Base-by-base conservation (phyloP, 2,113 vertebrate genomes). In the Tragelaphus scriptus region DNA sequence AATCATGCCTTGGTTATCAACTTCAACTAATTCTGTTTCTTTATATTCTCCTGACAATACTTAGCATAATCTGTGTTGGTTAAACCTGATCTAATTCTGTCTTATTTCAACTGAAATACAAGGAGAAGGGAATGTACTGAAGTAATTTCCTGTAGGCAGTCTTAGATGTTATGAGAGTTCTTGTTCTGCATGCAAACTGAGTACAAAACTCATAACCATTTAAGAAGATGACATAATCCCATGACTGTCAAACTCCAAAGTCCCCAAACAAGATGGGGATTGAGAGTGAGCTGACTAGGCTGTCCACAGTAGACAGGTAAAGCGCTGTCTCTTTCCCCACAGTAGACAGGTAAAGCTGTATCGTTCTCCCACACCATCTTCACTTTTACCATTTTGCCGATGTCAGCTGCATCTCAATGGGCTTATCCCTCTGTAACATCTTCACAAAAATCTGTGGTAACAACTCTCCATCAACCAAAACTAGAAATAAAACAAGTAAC, bases 401-500 rank as follows among this genome's bases (percentile, higher is more conserved):
- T 0, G 99, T 99, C 97, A 99, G 99, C 98, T 99, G 99, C 99
- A 99, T 99, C 99, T 99, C 99, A 97, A 99, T 99, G 88, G 99
- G 99, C 97, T 99, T 99, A 99, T 99, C 99, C 98, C 99, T 99
- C 98, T 99, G 99, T 99, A 99, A 99, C 99, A 99, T 99, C 99
- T 99, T 99, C 98, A 99, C 99, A 99, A 99, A 99, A 98, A 99
- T 99, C 98, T 99, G 99, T 95, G 99, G 99, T 98, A 99, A 99
- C 98, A 99, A 98, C 98, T 99, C 99, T 96, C 99, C 99, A 97
- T 99, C 99, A 97, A 99, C 99, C 59, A 99, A 98, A 98, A 99
- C 99, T 99, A 98, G 65, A 97, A 98, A 98, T 17, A 98, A 98
- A 88, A 94, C 32, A 97, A 90, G 86, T 44, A 71, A 68, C 9